Evolutionary conservation across 2,888 invertebrate species (phyloP), one percentile per base, ranked within the genome.

Genomic region (Sinotaia quadrata): DNA sequence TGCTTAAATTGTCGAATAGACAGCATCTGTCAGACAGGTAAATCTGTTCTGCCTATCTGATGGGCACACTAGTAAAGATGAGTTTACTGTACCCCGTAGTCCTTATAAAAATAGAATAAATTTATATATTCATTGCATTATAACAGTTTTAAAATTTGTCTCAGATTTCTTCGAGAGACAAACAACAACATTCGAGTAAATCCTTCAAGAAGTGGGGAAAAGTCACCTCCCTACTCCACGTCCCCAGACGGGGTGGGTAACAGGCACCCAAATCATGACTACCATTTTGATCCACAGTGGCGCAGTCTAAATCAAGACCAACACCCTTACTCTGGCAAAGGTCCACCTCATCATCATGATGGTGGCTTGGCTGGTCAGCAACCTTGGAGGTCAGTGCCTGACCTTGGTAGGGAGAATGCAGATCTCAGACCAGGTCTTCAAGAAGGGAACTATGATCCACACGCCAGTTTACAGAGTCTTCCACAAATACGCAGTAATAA

Each of bases 111-210:
- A n/a, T n/a, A n/a, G n/a, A n/a, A n/a, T n/a, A n/a, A n/a, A n/a
- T n/a, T n/a, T n/a, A n/a, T n/a, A n/a, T n/a, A n/a, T n/a, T n/a
- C n/a, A n/a, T n/a, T n/a, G n/a, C n/a, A n/a, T n/a, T n/a, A n/a
- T n/a, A n/a, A n/a, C n/a, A n/a, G n/a, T n/a, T n/a, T n/a, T n/a
- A n/a, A n/a, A n/a, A n/a, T 15, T 31, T n/a, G n/a, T 67, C 37
- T 27, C 67, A 75, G 75, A 47, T 75, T 75, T 63, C 66, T 68
- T 36, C 60, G 75, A 29, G 75, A 75, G 44, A 47, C 72, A 21
- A 75, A 73, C 52, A 75, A 75, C 65, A 72, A 73, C 54, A 57
- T 67, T 7, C 59, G 58, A 44, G 63, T 34, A 44, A 36, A 44
- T 15, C n/a, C n/a, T n/a, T n/a, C n/a, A n/a, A n/a, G n/a, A n/a